Percentiles rank a stretch among this genome's conserved stretches.
Evolutionary conservation across 1,140 invertebrate genomes (phyloP).

Genomic region (Delia radicum): DNA sequence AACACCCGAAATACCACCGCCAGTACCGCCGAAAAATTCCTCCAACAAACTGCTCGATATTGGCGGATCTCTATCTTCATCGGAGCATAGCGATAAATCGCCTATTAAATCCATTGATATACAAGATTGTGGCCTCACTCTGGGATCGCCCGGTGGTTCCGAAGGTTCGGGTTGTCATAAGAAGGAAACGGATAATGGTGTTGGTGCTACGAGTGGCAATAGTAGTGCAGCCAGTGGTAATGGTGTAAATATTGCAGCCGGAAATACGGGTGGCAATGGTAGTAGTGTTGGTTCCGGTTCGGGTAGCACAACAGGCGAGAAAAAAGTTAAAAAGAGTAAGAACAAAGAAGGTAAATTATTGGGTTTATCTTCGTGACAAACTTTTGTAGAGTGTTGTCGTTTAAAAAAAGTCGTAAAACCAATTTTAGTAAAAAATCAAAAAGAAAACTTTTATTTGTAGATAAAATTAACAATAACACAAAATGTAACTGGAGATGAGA

Average conservation of each 20-base stretch:
- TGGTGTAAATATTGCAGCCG: constrained; percentile 4
- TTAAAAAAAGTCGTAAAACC: constrained; percentile 29
- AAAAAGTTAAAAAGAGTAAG: constrained; percentile 56
- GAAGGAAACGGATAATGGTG: constrained; percentile 25
- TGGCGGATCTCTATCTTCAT: constrained; percentile 40
- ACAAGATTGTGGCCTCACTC: constrained; percentile 32
- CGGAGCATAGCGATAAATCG: constrained; percentile 51
- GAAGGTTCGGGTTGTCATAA: constrained; percentile 31
- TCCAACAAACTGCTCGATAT: constrained; percentile 40
- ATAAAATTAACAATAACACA: background rate
- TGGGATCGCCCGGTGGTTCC: constrained; percentile 32
- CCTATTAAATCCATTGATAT: constrained; percentile 36
- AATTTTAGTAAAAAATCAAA: constrained; percentile 37
- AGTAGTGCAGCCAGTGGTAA: constrained; percentile 24
- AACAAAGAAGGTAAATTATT: constrained; percentile 55
- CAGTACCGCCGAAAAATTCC: constrained; percentile 42
- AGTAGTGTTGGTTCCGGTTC: constrained; percentile 33
- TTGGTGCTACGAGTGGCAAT: constrained; percentile 12
- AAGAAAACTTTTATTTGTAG: constrained; percentile 24
- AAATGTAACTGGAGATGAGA: background rate
- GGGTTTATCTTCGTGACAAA: constrained; percentile 50
- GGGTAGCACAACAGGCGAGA: constrained; percentile 50
- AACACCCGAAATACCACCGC: constrained; percentile 43
- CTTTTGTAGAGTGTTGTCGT: constrained; percentile 34
- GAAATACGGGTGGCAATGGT: constrained; percentile 16